Base-by-base conservation (phyloP, 2,888 invertebrate genomes). In the Xestia c-nigrum region DNA sequence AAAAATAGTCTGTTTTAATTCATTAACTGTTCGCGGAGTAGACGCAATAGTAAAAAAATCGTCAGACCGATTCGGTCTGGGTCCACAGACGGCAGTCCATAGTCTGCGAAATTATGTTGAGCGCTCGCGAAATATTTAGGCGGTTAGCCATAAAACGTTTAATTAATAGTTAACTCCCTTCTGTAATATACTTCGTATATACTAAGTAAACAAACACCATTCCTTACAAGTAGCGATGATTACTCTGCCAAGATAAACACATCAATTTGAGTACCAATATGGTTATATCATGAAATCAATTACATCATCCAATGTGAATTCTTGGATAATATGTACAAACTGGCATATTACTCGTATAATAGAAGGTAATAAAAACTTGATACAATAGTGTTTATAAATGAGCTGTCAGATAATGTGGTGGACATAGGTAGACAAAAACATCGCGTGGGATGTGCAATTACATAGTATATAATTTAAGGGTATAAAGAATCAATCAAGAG, bases 291-390 rank as follows among this genome's bases (percentile, higher is more conserved):
- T 24, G n/a, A 61, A 70, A 70, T 70, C 52, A 71, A 71, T 85
- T 71, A 76, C 83, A 59, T 76, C 66, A 71, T 76, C 43, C 24
- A 55, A 19, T 55, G 40, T 67, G 14, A 19, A 65, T 72, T 76
- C 55, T 72, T 70, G 19, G 38, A 64, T 74, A 65, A 66, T 63
- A 61, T 61, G 31, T 38, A 63, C 72, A 47, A 72, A 57, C 78
- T 77, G 64, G 71, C 21, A 59, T 80, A 70, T 16, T 64, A n/a
- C n/a, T n/a, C n/a, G n/a, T n/a, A 47, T 85, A 71, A 69, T 73
- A 71, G 55, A 63, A 50, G 72, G 43, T 46, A 68, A 73, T 82
- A 85, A 82, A 75, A 85, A 71, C 72, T 78, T 77, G n/a, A 80
- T 64, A 72, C 55, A 68, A 78, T 70, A 76, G 71, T 63, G 40